phyloP scores from a whole-genome alignment of 2,113 vertebrate species.

The Ovibos moschatus region DNA sequence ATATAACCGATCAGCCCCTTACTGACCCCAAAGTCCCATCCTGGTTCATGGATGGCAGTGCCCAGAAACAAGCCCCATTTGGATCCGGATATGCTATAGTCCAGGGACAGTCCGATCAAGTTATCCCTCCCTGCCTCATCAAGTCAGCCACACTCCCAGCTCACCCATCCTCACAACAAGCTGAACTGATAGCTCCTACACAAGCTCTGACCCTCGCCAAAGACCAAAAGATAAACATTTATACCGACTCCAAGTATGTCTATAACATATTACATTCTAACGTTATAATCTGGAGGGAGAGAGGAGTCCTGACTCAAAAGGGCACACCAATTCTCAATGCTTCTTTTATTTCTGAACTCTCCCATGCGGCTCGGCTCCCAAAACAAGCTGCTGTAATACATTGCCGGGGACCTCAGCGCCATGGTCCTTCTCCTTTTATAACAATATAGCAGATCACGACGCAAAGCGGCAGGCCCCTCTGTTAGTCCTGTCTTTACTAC shows the following conservation, averaged over 20 bases:
- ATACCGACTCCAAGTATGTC: background rate
- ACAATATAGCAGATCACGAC: background rate
- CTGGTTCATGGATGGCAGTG: background rate
- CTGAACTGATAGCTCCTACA: background rate
- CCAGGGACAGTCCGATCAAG: background rate
- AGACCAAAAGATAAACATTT: background rate
- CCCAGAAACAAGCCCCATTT: background rate
- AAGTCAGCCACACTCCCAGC: background rate
- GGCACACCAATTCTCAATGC: background rate
- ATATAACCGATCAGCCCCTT: background rate
- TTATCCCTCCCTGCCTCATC: background rate
- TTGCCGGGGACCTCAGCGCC: background rate
- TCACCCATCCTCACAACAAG: background rate
- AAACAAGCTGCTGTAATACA: background rate
- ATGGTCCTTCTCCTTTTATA: background rate
- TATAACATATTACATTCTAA: background rate
- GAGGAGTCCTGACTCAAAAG: background rate
- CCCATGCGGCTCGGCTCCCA: rapidly evolving
- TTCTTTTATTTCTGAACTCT: background rate
- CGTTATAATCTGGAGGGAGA: background rate
- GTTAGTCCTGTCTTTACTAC: background rate
- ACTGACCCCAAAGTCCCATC: background rate
- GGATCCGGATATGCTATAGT: background rate
- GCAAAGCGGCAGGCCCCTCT: background rate
- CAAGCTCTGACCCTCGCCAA: background rate